These are phyloP conservation scores for Hydraecia micacea DNA, from an alignment of 2,888 invertebrate genomes.

Conservation along the genomic window DNA sequence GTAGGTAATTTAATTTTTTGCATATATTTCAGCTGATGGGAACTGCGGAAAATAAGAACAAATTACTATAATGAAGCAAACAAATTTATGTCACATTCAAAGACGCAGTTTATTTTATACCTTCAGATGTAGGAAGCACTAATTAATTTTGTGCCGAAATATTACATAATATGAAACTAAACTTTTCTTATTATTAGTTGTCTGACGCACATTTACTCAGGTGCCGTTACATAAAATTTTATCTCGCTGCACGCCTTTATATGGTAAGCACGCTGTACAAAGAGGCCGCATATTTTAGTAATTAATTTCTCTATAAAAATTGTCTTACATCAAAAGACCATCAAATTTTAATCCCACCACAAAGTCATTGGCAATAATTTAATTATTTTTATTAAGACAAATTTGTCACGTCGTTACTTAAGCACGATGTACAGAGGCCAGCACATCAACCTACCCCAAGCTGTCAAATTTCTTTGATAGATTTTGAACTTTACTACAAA, in stretches of 20 bases:
- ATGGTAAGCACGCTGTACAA: conserved; percentile 74
- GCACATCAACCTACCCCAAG: no score
- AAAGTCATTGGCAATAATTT: background rate
- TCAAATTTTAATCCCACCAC: background rate
- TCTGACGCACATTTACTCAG: no score
- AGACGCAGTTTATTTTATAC: background rate
- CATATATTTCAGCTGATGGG: background rate
- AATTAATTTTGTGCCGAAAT: background rate
- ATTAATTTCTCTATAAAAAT: background rate
- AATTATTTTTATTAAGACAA: background rate
- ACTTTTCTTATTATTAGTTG: no score
- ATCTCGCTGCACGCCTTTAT: no score
- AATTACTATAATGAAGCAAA: background rate
- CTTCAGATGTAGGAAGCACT: background rate
- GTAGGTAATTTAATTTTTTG: background rate
- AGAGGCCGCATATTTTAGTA: conserved; percentile 42
- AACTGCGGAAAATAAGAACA: no score
- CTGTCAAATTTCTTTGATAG: no score
- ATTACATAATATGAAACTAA: no score
- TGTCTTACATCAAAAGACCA: background rate
- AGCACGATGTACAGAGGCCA: conserved; percentile 73
- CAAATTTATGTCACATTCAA: background rate
- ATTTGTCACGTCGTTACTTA: conserved; percentile 19
- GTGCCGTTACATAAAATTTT: no score
- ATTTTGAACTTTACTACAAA: no score